Base-by-base conservation (phyloP, 2,888 invertebrate genomes). In the Himalopsyche anomala region DNA sequence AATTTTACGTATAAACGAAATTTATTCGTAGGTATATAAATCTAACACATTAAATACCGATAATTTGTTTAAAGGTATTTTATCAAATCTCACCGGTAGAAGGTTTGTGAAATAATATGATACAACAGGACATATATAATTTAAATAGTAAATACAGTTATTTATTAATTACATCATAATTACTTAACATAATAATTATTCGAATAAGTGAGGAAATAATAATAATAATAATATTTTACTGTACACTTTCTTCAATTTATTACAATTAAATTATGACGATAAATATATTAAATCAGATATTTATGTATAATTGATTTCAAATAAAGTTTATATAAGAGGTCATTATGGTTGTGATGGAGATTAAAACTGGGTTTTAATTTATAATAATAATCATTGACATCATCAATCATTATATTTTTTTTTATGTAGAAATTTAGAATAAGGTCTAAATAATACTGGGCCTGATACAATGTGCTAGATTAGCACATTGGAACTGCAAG, bases 271-370 rank as follows among this genome's bases (percentile, higher is more conserved):
- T 84, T 84, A 86, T 81, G 82, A 81, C 81, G 86, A 87, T 84
- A 86, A 87, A 88, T 88, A 88, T 84, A 87, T 87, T 85, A 87
- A 87, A 84, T 84, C 84, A 87, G 80, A 87, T 87, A 85, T 84
- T 83, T 86, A 80, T 83, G 54, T 83, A 86, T 86, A 83, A 86
- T 86, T 80, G 82, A 86, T 86, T 86, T 84, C 81, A 86, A 86
- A 87, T 87, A 85, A 87, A 81, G 81, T 85, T 88, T 84, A 85
- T 83, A 93, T 93, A 93, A 93, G 93, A 93, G 93, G 93, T 93
- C 93, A 92, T 92, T 93, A 91, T 92, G 93, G 93, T 93, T 93
- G 92, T 92, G 84, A 74, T 87, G 85, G 36, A 84, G 62, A 82
- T 86, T 79, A 84, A 87, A 84, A 87, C 82, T 87, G 79, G 56